phyloP scores from a whole-genome alignment of 2,113 vertebrate genomes.

The Sebastes schlegelii region DNA sequence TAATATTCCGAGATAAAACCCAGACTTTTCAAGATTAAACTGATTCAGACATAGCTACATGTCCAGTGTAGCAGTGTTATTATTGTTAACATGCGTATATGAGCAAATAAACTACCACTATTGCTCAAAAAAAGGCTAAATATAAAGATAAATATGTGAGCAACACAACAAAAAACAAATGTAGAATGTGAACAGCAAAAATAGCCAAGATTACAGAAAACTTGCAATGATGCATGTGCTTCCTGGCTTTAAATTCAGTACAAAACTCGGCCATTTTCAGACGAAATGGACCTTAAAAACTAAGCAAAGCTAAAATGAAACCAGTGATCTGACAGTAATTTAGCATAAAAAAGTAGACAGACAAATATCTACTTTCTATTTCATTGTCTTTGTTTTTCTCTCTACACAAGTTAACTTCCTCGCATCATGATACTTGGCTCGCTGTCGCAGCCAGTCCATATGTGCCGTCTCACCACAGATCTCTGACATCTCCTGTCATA shows the following conservation, averaged over 20 bases:
- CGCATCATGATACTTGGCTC: conserved; percentile 30
- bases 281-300: neutral
- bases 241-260: neutral
- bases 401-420: conserved; percentile 3
- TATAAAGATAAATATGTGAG: neutral
- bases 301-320: neutral
- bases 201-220: no score
- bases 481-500: conserved; percentile 68
- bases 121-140: neutral
- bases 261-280: neutral
- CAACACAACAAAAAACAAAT: neutral
- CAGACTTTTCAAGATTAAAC: no score
- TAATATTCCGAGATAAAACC: no score
- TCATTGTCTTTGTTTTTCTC: conserved; percentile 20
- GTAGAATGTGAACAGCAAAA: neutral
- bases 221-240: neutral
- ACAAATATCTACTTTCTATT: neutral
- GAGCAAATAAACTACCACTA: neutral
- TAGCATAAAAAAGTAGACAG: neutral
- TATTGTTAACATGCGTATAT: neutral
- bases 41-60: no score
- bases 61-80: no score
- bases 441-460: conserved; percentile 59
- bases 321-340: neutral
- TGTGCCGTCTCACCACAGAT: conserved; percentile 72